Conservation (phyloP, 2,113 vertebrate species). For the Formicarius rufipectus region DNA sequence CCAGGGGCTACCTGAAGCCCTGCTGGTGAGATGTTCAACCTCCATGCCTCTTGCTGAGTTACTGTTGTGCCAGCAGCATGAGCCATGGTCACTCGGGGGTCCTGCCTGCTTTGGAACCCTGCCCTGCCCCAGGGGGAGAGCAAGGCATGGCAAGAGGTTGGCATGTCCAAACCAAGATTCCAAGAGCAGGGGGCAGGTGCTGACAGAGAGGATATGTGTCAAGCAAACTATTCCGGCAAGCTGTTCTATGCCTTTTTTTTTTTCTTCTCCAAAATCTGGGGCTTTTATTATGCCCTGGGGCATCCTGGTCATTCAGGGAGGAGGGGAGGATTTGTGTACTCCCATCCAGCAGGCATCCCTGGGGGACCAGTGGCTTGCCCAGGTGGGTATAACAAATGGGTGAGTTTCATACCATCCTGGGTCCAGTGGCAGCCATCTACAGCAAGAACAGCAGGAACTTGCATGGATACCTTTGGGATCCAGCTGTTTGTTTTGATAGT, state of each 20-base stretch:
- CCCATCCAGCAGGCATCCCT: background rate
- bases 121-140: background rate
- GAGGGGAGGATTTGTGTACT: background rate
- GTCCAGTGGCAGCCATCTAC: background rate
- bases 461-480: background rate
- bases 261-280: background rate
- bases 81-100: background rate
- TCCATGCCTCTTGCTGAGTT: background rate
- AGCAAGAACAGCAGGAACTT: background rate
- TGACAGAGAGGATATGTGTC: background rate
- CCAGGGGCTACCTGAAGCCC: background rate
- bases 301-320: background rate
- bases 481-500: background rate
- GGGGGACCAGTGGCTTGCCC: background rate
- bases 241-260: background rate
- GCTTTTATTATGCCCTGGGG: background rate
- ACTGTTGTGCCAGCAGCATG: too few species aligned
- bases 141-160: too few species aligned
- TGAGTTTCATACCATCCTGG: background rate
- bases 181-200: background rate
- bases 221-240: background rate
- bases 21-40: background rate
- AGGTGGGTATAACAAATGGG: background rate
- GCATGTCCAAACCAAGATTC: accelerated
- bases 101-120: background rate